Evolutionary conservation across 2,888 invertebrate species (phyloP).

Genomic region (Eurytoma californica): DNA sequence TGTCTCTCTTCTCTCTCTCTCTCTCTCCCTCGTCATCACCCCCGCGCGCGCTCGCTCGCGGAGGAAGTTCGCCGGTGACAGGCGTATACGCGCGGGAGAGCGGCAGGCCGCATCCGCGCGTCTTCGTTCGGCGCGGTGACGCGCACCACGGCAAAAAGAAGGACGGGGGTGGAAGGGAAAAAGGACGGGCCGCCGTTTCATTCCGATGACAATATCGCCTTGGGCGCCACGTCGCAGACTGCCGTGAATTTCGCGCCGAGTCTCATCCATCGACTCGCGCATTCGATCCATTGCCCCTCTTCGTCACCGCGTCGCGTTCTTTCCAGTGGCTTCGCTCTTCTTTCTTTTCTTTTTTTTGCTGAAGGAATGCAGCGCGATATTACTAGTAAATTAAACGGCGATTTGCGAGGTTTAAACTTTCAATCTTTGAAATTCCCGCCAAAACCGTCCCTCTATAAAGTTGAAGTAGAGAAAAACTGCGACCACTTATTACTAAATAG

Average conservation of each 20-base stretch:
- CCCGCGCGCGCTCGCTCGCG: not conserved
- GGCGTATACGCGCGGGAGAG: conserved; percentile 57
- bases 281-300: conserved; percentile 48
- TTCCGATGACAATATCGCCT: conserved; percentile 73
- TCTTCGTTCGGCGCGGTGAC: conserved; percentile 52
- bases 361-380: not conserved
- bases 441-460: not conserved
- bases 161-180: conserved; percentile 41
- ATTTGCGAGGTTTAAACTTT: too few species aligned
- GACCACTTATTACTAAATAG: too few species aligned
- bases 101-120: conserved; percentile 12
- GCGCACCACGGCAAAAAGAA: conserved; percentile 36
- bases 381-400: too few species aligned
- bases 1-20: not conserved
- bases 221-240: conserved; percentile 70
- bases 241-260: conserved; percentile 64
- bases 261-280: conserved; percentile 6
- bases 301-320: not conserved
- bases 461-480: too few species aligned
- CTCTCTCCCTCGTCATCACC: not conserved
- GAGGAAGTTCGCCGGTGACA: conserved; percentile 63
- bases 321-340: conserved; percentile 25
- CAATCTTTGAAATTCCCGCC: too few species aligned
- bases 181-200: conserved; percentile 62
- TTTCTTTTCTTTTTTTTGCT: not conserved